Conservation (phyloP, 2,888 invertebrate species). For the Clitarchus hookeri region DNA sequence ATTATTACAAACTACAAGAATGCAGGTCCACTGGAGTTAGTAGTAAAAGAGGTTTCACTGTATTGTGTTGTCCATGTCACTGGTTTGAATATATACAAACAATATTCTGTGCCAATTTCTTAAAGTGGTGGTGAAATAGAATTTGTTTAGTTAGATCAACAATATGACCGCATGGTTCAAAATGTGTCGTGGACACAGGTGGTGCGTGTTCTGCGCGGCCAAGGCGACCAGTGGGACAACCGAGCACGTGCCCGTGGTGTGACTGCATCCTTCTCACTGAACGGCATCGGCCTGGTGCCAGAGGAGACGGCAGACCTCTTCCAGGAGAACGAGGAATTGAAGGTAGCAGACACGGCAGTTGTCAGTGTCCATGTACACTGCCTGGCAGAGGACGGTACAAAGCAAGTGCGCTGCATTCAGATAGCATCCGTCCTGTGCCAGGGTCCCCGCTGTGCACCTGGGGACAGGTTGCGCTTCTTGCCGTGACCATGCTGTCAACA, state of each 20-base stretch:
- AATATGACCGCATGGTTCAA: neutral
- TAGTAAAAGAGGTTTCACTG: neutral
- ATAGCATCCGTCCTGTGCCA: constrained; percentile 27
- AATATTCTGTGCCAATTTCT: too few species aligned
- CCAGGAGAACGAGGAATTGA: constrained; percentile 89
- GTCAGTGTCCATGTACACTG: constrained; percentile 21
- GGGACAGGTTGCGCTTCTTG: neutral
- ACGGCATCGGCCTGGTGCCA: constrained; percentile 82
- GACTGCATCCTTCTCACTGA: constrained; percentile 83
- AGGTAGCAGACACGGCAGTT: constrained; percentile 59
- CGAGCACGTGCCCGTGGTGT: constrained; percentile 80
- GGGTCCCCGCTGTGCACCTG: neutral
- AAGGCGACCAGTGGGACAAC: constrained; percentile 90
- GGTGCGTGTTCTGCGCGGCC: constrained; percentile 77
- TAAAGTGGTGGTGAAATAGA: too few species aligned
- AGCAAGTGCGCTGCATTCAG: constrained; percentile 27
- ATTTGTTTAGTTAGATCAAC: too few species aligned
- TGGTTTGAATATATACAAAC: too few species aligned
- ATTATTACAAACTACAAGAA: too few species aligned
- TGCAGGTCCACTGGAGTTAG: too few species aligned
- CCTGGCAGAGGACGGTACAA: neutral
- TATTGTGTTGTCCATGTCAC: constrained; percentile 26
- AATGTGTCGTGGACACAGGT: constrained; percentile 59
- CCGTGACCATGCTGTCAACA: neutral
- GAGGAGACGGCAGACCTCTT: constrained; percentile 85